phyloP scores from a whole-genome alignment of 2,888 invertebrate species.

The Macrosiphum euphorbiae region DNA sequence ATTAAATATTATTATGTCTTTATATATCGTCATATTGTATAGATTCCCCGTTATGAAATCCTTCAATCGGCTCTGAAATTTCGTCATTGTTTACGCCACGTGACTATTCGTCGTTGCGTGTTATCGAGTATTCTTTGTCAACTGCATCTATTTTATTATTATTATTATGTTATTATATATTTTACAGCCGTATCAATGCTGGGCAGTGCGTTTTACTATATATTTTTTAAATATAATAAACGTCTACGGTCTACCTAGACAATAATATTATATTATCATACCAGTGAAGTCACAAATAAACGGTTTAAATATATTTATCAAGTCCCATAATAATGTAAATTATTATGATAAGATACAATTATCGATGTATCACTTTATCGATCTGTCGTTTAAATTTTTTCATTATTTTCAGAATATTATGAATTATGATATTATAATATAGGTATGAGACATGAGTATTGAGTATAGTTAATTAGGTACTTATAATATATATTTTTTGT shows the following conservation, averaged over 20 bases:
- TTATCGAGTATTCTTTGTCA: constrained; percentile 15
- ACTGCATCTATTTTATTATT: background rate
- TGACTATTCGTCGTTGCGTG: background rate
- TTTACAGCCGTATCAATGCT: background rate
- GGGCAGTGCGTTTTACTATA: background rate
- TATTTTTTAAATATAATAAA: background rate
- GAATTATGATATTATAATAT: too few species aligned
- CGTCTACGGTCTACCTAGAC: background rate
- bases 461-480: background rate
- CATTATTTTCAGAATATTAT: background rate
- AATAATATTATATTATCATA: background rate
- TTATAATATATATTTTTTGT: background rate
- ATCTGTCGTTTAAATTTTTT: background rate
- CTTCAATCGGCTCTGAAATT: background rate
- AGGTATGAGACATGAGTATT: background rate
- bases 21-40: background rate
- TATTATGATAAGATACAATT: too few species aligned
- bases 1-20: background rate
- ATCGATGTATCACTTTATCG: background rate
- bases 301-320: background rate
- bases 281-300: background rate
- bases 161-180: background rate
- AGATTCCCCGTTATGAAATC: constrained; percentile 29
- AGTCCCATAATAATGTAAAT: too few species aligned
- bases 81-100: constrained; percentile 14